phyloP scores from a whole-genome alignment of 2,888 invertebrate species.

The Sphecodes monilicornis region DNA sequence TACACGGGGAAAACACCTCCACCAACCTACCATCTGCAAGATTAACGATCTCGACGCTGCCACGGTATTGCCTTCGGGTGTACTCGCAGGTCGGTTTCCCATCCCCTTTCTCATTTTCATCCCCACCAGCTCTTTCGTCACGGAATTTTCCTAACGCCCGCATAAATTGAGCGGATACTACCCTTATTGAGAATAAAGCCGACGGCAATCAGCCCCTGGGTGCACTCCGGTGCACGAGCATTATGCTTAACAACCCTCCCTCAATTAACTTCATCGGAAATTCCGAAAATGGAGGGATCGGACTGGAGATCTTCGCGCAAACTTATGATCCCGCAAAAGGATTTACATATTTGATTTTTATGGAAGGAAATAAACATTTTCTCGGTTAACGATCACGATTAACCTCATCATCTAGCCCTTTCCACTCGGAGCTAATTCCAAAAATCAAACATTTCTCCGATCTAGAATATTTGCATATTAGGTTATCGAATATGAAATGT shows the following conservation, averaged over 20 bases:
- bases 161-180: background rate
- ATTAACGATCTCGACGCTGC: conserved; percentile 77
- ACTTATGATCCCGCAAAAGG: background rate
- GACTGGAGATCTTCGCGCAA: background rate
- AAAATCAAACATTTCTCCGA: too few relatives aligned
- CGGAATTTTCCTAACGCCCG: conserved; percentile 12
- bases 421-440: too few relatives aligned
- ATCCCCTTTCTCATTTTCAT: conserved; percentile 30
- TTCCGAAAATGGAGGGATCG: background rate
- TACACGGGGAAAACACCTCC: conserved; percentile 41
- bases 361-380: too few relatives aligned
- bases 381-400: too few relatives aligned
- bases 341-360: background rate
- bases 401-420: too few relatives aligned
- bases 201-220: too few relatives aligned
- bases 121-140: background rate
- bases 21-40: conserved; percentile 70
- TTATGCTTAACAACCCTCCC: too few relatives aligned
- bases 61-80: conserved; percentile 70
- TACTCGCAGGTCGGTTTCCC: conserved; percentile 38
- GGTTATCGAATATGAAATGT: too few relatives aligned
- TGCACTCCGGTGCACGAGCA: too few relatives aligned
- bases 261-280: background rate
- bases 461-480: too few relatives aligned
- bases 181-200: background rate